Conservation (phyloP, 2,888 invertebrate species). For the Anoplius nigerrimus region DNA sequence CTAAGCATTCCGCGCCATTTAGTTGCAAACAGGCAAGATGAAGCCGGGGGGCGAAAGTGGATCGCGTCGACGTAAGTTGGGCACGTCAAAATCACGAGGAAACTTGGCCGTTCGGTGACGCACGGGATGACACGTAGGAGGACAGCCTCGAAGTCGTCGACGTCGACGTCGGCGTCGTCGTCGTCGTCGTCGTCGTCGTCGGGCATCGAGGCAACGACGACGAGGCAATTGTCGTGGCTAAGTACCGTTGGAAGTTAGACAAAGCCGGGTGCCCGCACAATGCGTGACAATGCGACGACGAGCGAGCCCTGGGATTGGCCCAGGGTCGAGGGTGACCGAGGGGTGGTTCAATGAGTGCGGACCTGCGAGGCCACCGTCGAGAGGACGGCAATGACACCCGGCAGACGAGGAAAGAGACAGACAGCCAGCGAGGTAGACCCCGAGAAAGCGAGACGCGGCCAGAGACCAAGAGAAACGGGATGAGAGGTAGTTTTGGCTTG, state of each 20-base stretch:
- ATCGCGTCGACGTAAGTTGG: no score
- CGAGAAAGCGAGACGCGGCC: background rate
- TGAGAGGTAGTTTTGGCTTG: slow-evolving; percentile 22
- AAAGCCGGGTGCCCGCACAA: slow-evolving; percentile 32
- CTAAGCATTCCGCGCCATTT: no score
- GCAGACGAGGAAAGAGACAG: background rate
- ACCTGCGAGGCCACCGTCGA: slow-evolving; percentile 12
- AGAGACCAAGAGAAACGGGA: slow-evolving; percentile 7
- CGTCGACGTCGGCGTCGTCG: background rate
- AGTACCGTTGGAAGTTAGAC: slow-evolving; percentile 42
- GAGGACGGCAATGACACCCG: background rate
- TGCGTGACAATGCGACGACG: slow-evolving; percentile 31
- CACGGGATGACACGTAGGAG: background rate
- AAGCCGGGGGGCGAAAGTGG: no score
- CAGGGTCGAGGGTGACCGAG: slow-evolving; percentile 18
- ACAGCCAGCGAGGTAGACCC: background rate
- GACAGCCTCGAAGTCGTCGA: slow-evolving; percentile 10
- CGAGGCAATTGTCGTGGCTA: slow-evolving; percentile 29
- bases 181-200: background rate
- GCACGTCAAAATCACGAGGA: no score
- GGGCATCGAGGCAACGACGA: slow-evolving; percentile 18
- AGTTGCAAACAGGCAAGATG: no score
- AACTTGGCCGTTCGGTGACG: no score
- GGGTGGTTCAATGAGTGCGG: slow-evolving; percentile 11
- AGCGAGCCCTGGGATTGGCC: slow-evolving; percentile 23